These are phyloP conservation scores for Myiothlypis chrysogaster DNA, from an alignment of 2,797 vertebrate species.

Conservation along the genomic window DNA sequence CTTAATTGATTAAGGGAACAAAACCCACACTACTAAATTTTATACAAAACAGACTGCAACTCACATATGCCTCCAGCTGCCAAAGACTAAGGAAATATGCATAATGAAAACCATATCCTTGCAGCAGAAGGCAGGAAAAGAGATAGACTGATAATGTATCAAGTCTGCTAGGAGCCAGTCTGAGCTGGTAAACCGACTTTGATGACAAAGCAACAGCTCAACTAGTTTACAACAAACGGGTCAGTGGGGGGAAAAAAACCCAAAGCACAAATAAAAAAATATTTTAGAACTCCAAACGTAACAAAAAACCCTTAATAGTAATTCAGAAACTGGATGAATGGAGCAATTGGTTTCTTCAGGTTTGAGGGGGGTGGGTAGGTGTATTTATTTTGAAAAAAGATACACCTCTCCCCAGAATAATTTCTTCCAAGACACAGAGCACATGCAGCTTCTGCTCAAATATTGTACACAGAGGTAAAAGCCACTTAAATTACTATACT, in stretches of 20 bases:
- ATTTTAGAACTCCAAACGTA: not conserved
- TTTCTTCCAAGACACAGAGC: not conserved
- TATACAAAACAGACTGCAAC: slow-evolving; percentile 31
- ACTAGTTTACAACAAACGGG: not conserved
- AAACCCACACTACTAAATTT: not conserved
- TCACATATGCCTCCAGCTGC: not conserved
- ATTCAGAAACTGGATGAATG: not conserved
- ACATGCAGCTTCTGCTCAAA: not conserved
- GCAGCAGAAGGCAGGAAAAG: slow-evolving; percentile 25
- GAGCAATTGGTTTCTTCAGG: not conserved
- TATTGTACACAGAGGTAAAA: accelerated
- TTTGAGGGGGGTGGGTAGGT: not conserved
- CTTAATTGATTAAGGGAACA: not conserved
- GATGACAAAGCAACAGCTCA: not conserved
- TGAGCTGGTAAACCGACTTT: not conserved
- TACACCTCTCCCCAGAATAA: not conserved
- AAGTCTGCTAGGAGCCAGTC: not conserved
- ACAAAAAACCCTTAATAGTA: accelerated
- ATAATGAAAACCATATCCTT: slow-evolving; percentile 31
- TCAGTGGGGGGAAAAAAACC: accelerated
- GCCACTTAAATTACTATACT: not conserved
- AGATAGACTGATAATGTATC: slow-evolving; percentile 14
- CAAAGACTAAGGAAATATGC: slow-evolving; percentile 19
- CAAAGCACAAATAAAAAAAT: not conserved
- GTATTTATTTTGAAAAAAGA: not conserved